Base-by-base conservation (phyloP, 1,140 invertebrate species). In the Cyrtorhinus lividipennis region DNA sequence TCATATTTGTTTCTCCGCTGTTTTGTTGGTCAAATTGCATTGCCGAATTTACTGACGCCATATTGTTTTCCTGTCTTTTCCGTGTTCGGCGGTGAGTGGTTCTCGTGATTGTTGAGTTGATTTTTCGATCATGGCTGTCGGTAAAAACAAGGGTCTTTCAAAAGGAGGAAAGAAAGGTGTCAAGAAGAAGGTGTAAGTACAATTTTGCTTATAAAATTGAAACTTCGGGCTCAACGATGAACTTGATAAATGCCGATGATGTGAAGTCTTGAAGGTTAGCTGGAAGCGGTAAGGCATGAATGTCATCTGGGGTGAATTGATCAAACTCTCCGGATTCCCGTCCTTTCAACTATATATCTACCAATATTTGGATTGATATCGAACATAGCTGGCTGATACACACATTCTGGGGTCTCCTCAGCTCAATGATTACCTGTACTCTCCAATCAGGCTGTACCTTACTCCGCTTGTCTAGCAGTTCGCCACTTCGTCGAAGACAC, bases 151-250 rank as follows among this genome's bases (percentile, higher is more conserved):
- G 80, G 92, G 95, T 69, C 83, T 98, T 44, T 92, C 90, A 57
- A 99, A 99, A 86, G 92, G 94, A 73, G 95, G 96, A 70, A 98
- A 98, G 78, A 98, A 98, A 77, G 94, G 95, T 72, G 87, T 91
- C 69, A 99, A 99, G 75, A 99, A 99, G 90, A 99, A 99, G 90
- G 87, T 97, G 92, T 95, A 86, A 86, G 91, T 91, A 71, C 66
- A 69, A 66, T 38, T 15, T 8, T 38, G 30, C 15, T 25, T 26
- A 20, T 22, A 38, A 38, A n/a, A n/a, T n/a, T n/a, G 30, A 38
- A 38, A 24, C 30, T 25, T 53, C 18, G 30, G 5, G 30, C 15
- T 38, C 5, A 38, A 8, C 15, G 30, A 38, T 38, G 30, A 15
- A 8, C 30, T 38, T 38, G 30, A 38, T 38, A 38, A 38, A 38